Percentiles rank a stretch among this genome's conserved stretches.
These are phyloP conservation scores for Cepaea hortensis DNA, from an alignment of 2,888 invertebrate species.

Conservation along the genomic window DNA sequence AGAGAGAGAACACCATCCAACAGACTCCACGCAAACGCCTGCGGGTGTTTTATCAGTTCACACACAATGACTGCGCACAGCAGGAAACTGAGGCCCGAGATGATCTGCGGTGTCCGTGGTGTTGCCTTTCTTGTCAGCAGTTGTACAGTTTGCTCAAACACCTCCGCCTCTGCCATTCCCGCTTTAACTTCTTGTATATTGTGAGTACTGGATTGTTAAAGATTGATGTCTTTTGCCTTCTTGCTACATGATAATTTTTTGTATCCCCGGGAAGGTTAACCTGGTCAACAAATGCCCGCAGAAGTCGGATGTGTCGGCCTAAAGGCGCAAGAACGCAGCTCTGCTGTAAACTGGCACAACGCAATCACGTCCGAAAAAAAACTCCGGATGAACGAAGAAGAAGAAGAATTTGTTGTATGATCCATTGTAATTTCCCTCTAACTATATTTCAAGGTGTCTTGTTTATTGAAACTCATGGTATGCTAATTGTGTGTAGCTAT, in stretches of 20 bases:
- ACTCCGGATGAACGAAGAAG: too few species aligned
- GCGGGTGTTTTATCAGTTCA: slow-evolving; percentile 95
- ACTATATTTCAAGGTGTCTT: too few species aligned
- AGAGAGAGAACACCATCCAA: slow-evolving; percentile 49
- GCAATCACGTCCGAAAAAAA: too few species aligned
- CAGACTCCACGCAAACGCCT: slow-evolving; percentile 74
- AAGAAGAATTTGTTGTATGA: background rate
- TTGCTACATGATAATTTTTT: background rate
- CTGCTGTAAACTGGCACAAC: too few species aligned
- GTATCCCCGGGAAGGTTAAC: background rate
- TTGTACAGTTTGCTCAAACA: slow-evolving; percentile 94
- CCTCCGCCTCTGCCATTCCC: slow-evolving; percentile 92
- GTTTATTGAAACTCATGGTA: too few species aligned
- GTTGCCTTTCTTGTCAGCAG: slow-evolving; percentile 90
- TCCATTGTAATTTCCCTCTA: too few species aligned
- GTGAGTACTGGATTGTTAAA: slow-evolving; percentile 78
- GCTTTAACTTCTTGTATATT: slow-evolving; percentile 94
- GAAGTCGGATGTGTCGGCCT: too few species aligned
- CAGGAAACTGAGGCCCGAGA: slow-evolving; percentile 96
- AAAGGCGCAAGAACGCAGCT: too few species aligned
- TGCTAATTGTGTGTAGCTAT: too few species aligned
- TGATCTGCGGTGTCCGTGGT: slow-evolving; percentile 96
- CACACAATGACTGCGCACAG: slow-evolving; percentile 94
- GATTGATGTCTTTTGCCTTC: background rate
- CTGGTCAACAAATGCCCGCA: too few species aligned